Evolutionary conservation across 1,140 invertebrate species (phyloP).

Genomic region (Camponotus pennsylvanicus): DNA sequence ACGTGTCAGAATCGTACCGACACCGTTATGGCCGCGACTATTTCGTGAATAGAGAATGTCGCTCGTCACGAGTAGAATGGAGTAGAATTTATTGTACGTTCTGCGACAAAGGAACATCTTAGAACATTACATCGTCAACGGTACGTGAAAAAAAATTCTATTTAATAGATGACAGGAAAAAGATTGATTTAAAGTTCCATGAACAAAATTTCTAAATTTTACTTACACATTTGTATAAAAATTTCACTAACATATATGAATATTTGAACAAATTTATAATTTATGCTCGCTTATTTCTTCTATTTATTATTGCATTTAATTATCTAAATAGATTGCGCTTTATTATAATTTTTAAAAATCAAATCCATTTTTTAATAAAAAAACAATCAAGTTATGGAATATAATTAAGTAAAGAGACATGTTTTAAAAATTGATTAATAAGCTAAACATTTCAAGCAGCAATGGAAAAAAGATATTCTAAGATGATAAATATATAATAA

Average conservation of each 20-base stretch:
- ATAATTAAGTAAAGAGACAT: neutral
- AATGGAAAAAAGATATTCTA: neutral
- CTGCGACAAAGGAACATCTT: neutral
- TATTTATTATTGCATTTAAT: no score
- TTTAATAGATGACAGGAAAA: neutral
- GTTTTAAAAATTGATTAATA: neutral
- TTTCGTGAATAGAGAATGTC: conserved; percentile 57
- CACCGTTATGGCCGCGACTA: conserved; percentile 59
- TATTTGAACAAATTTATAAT: conserved; percentile 1
- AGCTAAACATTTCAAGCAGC: neutral
- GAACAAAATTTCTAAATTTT: neutral
- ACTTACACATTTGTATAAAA: neutral
- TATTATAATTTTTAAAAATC: neutral
- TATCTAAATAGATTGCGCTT: no score
- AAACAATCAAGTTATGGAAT: neutral
- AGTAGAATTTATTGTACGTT: conserved; percentile 51
- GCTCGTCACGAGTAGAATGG: conserved; percentile 17
- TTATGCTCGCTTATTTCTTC: neutral
- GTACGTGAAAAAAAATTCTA: conserved; percentile 7
- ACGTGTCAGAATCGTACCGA: conserved; percentile 24
- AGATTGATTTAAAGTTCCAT: neutral
- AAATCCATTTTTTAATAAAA: neutral
- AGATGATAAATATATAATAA: neutral
- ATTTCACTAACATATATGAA: neutral
- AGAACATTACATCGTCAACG: conserved; percentile 3